Conservation (phyloP, 92 coral and sea anemone species). For the Epizoanthus ramosus region DNA sequence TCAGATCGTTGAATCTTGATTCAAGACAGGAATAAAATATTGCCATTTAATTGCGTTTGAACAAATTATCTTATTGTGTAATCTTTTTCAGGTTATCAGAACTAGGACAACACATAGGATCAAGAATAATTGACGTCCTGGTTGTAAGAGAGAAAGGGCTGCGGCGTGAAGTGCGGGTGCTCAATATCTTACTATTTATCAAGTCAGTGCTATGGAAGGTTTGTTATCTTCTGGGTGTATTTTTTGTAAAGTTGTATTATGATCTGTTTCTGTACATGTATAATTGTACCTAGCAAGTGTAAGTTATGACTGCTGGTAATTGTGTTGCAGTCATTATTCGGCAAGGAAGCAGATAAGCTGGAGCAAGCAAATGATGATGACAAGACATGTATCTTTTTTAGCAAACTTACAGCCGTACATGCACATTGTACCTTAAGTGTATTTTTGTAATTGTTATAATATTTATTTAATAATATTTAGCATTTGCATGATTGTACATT, state of each 20-base stretch:
- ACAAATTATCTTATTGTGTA: neutral
- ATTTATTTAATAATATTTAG: no score
- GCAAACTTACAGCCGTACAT: no score
- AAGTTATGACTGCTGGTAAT: no score
- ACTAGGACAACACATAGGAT: constrained; percentile 91
- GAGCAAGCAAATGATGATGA: constrained; percentile 99
- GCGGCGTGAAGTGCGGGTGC: constrained; percentile 89
- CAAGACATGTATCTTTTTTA: constrained; percentile 92
- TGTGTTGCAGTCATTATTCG: constrained; percentile 86
- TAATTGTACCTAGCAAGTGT: no score
- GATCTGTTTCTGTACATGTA: neutral
- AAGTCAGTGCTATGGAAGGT: constrained; percentile 98
- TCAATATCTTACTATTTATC: constrained; percentile 91
- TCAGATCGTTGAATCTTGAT: no score
- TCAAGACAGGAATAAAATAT: no score
- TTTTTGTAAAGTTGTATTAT: neutral
- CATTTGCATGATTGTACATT: no score
- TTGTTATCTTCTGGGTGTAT: neutral
- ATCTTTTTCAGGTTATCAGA: constrained; percentile 89
- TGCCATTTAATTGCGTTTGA: neutral
- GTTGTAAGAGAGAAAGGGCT: constrained; percentile 93
- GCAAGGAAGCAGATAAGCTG: constrained; percentile 97
- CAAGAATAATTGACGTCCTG: constrained; percentile 93
- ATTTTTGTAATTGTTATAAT: no score
- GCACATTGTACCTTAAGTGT: no score